Evolutionary conservation across 2,797 vertebrate species (phyloP), one percentile per base, ranked within the genome.

Genomic region (Natrix natrix): DNA sequence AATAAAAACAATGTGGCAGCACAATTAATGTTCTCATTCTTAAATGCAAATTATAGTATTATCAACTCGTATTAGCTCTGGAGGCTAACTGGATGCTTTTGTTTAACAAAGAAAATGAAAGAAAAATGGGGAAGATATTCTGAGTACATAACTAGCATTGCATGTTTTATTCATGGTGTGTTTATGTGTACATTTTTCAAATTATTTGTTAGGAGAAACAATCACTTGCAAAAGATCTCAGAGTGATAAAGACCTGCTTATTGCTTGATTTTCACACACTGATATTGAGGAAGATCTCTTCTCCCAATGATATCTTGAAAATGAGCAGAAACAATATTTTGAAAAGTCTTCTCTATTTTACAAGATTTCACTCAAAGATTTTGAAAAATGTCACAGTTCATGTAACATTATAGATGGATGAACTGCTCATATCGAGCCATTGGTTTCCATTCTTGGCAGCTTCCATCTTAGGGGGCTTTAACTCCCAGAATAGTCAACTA

Each of bases 151-250:
- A 93, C 95, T 86, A 95, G 87, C 92, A 94, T 83, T 86, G 59
- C 94, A 96, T 96, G 94, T 96, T 98, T 97, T 97, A 96, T 97
- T 97, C 86, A 83, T 97, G 92, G 20, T 86, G 92, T 96, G 95
- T 96, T 98, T 97, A 96, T 96, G 93, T 97, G 88, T 91, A 94
- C 94, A 93, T 83, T 94, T 93, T 96, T 94, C 95, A 95, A 97
- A 86, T 95, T 97, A 97, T 97, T 97, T 97, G 93, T 95, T 93
- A 97, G 95, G 94, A 97, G 95, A 97, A 92, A 95, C 95, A 97
- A 94, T 96, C 94, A 97, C 95, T 96, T 94, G 97, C 96, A 95
- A 96, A 94, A 97, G 91, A 96, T 94, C 93, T 87, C 95, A 90
- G 93, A 96, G 95, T 88, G 43, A 96, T 97, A 97, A 97, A 95